Base-by-base conservation (phyloP, 2,113 vertebrate genomes). In the Eptatretus burgeri region DNA sequence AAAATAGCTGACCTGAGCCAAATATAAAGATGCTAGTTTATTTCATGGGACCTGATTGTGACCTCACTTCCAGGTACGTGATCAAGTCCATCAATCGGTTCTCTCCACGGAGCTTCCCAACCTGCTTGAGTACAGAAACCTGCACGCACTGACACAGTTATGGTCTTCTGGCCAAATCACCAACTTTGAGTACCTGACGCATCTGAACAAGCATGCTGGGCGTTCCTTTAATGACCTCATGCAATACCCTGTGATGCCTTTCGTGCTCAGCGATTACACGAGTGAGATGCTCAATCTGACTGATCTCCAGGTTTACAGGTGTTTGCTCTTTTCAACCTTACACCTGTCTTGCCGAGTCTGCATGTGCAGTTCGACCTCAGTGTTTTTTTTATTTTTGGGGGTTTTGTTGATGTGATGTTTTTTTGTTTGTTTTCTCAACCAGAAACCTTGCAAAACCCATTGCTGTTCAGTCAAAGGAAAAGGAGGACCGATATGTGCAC, bases 221-320 rank as follows among this genome's bases (percentile, higher is more conserved):
- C 86, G 91, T 67, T 95, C 86, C 69, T 98, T 98, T 74, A 98
- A 91, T 64, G 91, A 98, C 69, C 81, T 98, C 68, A 98, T 98
- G 91, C 91, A 98, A 70, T 98, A 98, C 70, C 89, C 91, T 0
- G 86, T 98, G 68, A 95, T 98, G 76, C 91, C 91, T 9, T 98
- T 98, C 66, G 85, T 95, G 67, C 78, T 98, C 67, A 75, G 82
- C 41, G 91, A 95, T 71, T 95, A 98, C 68, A 74, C 72, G 68
- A 95, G 66, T 64, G 89, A 94, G 73, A 84, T 78, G 0, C 73
- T 98, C 41, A 89, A 98, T 75, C 78, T 98, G 72, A 78, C 73
- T 51, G 86, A 93, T 16, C 67, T 79, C 1, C 70, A 65, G 1
- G 75, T 93, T 66, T 98, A 95, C 75, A 86, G 91, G 91, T 79